Base-by-base conservation (phyloP, 2,113 vertebrate species). In the Tetrao urogallus region DNA sequence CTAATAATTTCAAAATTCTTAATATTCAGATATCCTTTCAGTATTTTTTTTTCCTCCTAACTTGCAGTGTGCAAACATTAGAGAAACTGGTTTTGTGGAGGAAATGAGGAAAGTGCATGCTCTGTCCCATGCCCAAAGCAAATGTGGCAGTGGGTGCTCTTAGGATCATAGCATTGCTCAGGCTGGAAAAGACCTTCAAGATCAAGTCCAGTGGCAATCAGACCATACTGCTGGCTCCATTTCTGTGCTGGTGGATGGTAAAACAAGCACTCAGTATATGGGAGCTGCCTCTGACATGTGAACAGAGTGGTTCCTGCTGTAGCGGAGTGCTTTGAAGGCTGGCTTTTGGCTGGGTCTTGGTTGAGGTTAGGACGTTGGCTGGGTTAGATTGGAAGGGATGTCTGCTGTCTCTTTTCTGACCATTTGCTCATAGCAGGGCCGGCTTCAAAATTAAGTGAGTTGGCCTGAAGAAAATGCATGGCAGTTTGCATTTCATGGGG, bases 31-130 rank as follows among this genome's bases (percentile, higher is more conserved):
- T 87, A 77, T 82, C 47, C 10, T 67, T 79, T 30, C 43, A 14
- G 2, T 54, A 18, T n/a, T 69, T 79, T 80, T 72, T 52, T 78
- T 47, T 28, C 42, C 10, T 52, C 13, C 58, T 28, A 7, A 24
- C 9, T 67, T 67, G 25, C 45, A 20, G 3, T 6, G 38, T 57
- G 42, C 28, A 40, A 63, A 75, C 20, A 43, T 72, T 27, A 43
- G 47, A 91, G 52, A 64, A 71, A 16, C 21, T 63, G 56, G 30
- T 76, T 82, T 84, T 73, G 22, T 25, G 17, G 38, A 64, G 50
- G 7, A 43, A 16, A 2, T 4, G 32, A n/a, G 11, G 15, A 28
- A 30, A 20, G 24, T 14, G 12, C 3, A 1, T 5, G 13, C 1
- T 88, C 30, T 54, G 27, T 36, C 27, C 15, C 3, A 7, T 58